Percentiles rank a stretch among this genome's conserved stretches.
These are phyloP conservation scores for Stenolophus ochropezus DNA, from an alignment of 2,888 invertebrate species.

Conservation along the genomic window DNA sequence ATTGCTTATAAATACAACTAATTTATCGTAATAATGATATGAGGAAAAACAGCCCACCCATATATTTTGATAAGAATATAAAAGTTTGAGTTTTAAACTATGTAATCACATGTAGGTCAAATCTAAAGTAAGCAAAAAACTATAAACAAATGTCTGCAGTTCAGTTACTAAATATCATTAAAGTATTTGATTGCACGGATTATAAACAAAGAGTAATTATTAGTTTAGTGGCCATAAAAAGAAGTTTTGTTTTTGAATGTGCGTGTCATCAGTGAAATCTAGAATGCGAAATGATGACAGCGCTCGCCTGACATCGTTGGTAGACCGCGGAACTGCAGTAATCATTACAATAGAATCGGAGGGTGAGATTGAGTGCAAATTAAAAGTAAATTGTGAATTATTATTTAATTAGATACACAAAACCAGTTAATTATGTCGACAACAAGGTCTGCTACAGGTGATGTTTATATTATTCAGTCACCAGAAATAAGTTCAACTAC, in stretches of 20 bases:
- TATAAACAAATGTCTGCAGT: too few relatives aligned
- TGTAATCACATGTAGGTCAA: too few relatives aligned
- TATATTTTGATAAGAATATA: too few relatives aligned
- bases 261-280: neutral
- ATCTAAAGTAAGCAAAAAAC: too few relatives aligned
- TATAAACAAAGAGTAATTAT: too few relatives aligned
- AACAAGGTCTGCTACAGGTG: constrained; percentile 62
- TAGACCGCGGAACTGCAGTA: constrained; percentile 35
- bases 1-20: too few relatives aligned
- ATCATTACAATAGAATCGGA: constrained; percentile 31
- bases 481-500: constrained; percentile 70
- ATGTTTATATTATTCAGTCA: constrained; percentile 68
- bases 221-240: too few relatives aligned
- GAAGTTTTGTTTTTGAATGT: neutral
- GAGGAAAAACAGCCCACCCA: too few relatives aligned
- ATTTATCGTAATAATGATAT: too few relatives aligned
- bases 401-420: neutral
- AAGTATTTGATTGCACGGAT: too few relatives aligned
- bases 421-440: constrained; percentile 28
- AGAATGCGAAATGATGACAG: constrained; percentile 15
- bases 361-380: constrained; percentile 14
- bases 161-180: too few relatives aligned
- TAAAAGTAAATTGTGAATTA: neutral
- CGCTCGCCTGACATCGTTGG: constrained; percentile 6
- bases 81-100: too few relatives aligned